Base-by-base conservation (phyloP, 2,113 vertebrate genomes). In the Datnioides undecimradiatus region DNA sequence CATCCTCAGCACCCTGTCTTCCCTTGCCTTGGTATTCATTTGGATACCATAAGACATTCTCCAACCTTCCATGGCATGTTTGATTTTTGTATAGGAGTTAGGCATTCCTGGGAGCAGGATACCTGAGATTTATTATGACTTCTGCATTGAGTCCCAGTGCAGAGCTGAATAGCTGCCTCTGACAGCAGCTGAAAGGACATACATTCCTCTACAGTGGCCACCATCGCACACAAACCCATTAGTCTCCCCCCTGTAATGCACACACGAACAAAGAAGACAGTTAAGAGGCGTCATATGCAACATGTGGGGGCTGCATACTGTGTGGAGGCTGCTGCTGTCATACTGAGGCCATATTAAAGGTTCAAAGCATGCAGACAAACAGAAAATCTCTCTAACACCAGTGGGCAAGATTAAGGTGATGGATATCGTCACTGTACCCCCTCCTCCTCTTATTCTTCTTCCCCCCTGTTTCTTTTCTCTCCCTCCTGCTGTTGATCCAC, bases 61-160 rank as follows among this genome's bases (percentile, higher is more conserved):
- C 27, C 48, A 40, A 58, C 51, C 27, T 41, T 64, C 65, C 45
- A 6, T 46, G 62, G 57, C 70, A 51, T 74, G 67, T 79, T 79
- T 83, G 79, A 86, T 82, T 85, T 77, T 80, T 80, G 75, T 60
- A 52, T n/a, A 73, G 73, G 63, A 23, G 57, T 70, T 25, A 0
- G 41, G 68, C 80, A 78, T 84, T 93, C 88, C 76, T 73, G 82
- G 14, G 72, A 80, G 80, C 41, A n/a, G 69, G 87, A 84, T 75
- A 88, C 85, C 80, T 82, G 83, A 89, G 84, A 91, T 91, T 86
- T 89, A 91, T 90, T 86, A 81, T 83, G 87, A 88, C 82, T 87
- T 73, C 43, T 84, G 65, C 84, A 83, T 57, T 77, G 49, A 82
- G 70, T 58, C 83, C 55, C 27, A 2, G 29, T 31, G 64, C 43